These are phyloP conservation scores for Nephrotoma guestfalica DNA, from an alignment of 2,888 invertebrate genomes.

Conservation along the genomic window DNA sequence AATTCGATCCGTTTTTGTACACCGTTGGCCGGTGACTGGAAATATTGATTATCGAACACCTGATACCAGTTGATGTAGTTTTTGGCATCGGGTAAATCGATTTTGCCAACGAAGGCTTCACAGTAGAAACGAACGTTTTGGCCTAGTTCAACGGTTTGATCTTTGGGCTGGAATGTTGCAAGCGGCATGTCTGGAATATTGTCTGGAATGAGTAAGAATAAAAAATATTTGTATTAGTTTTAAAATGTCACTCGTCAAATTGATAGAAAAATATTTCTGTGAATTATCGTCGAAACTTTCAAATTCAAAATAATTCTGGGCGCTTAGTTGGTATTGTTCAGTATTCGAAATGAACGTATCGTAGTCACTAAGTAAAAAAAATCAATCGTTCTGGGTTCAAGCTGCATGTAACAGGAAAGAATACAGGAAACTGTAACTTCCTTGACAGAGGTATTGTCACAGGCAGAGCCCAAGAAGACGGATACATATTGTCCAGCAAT, in stretches of 20 bases:
- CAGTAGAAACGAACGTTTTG: slow-evolving; percentile 53
- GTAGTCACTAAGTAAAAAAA: too few species aligned
- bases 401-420: too few species aligned
- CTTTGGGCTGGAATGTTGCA: slow-evolving; percentile 51
- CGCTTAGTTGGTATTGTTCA: too few species aligned
- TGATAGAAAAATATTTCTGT: too few species aligned
- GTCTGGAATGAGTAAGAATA: slow-evolving; percentile 35
- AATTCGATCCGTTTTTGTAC: slow-evolving; percentile 26
- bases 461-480: too few species aligned
- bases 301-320: too few species aligned
- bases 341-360: too few species aligned
- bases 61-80: slow-evolving; percentile 58
- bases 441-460: too few species aligned
- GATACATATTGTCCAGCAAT: too few species aligned
- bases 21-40: slow-evolving; percentile 11
- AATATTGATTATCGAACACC: slow-evolving; percentile 38
- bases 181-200: slow-evolving; percentile 45
- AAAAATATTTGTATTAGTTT: neutral
- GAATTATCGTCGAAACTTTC: too few species aligned
- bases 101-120: slow-evolving; percentile 61
- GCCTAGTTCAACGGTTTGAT: slow-evolving; percentile 47
- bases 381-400: too few species aligned
- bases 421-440: too few species aligned
- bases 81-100: slow-evolving; percentile 50
- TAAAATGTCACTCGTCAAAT: neutral